These are phyloP conservation scores for Mythimna impura DNA, from an alignment of 2,888 invertebrate species.

Conservation along the genomic window DNA sequence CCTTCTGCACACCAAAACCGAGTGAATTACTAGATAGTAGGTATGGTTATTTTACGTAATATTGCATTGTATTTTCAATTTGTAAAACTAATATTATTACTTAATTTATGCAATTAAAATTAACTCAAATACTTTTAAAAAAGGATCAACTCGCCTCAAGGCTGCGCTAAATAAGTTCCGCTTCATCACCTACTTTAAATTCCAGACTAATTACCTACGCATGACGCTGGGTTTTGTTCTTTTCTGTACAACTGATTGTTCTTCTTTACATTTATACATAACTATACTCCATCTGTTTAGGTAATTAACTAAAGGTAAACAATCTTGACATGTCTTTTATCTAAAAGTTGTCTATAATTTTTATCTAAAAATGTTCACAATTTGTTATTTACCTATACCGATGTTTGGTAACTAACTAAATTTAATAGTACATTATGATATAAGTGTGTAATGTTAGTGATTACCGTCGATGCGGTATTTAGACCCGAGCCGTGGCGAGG, in stretches of 20 bases:
- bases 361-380: too few species aligned
- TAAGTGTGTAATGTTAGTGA: too few species aligned
- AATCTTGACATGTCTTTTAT: too few species aligned
- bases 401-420: too few species aligned
- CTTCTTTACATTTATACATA: neutral
- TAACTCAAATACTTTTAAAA: neutral
- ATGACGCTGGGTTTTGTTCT: neutral
- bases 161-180: neutral
- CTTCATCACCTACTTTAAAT: slow-evolving; percentile 1
- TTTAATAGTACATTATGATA: too few species aligned
- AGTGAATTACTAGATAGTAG: neutral
- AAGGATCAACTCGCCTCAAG: slow-evolving; percentile 1
- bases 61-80: neutral
- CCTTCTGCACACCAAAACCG: too few species aligned
- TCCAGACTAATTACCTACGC: slow-evolving; percentile 3
- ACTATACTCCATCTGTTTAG: too few species aligned
- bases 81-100: neutral
- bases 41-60: neutral
- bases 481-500: too few species aligned
- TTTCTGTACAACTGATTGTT: neutral
- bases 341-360: too few species aligned
- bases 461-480: too few species aligned
- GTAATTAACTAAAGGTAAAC: too few species aligned
- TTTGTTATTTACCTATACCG: too few species aligned
- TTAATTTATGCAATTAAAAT: neutral